phyloP scores from a whole-genome alignment of 2,888 invertebrate species.

The Andrena bicolor region DNA sequence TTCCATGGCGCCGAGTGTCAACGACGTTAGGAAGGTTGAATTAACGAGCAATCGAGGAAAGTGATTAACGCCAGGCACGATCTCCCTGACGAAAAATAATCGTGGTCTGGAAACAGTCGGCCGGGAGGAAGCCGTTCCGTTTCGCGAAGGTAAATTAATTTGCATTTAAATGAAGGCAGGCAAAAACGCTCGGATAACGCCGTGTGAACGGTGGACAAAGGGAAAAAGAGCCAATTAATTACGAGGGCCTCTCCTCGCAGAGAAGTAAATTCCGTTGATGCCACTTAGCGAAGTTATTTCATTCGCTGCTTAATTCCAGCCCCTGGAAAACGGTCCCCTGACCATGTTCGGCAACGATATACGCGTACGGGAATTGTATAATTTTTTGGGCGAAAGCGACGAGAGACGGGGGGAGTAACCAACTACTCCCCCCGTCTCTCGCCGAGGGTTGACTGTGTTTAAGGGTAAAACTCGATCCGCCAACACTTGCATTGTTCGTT shows the following conservation, averaged over 20 bases:
- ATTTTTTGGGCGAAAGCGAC: background rate
- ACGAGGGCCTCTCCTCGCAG: slow-evolving; percentile 33
- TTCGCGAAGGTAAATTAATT: slow-evolving; percentile 70
- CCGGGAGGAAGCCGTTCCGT: slow-evolving; percentile 37
- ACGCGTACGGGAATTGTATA: background rate
- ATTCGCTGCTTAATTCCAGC: slow-evolving; percentile 32
- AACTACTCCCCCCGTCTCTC: too few species aligned
- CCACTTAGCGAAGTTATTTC: slow-evolving; percentile 31
- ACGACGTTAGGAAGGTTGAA: slow-evolving; percentile 19
- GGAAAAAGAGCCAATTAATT: slow-evolving; percentile 61
- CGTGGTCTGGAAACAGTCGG: slow-evolving; percentile 28
- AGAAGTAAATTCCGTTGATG: slow-evolving; percentile 47
- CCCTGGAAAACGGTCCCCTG: background rate
- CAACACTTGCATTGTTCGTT: slow-evolving; percentile 40
- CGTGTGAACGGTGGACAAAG: slow-evolving; percentile 60
- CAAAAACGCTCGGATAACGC: slow-evolving; percentile 51
- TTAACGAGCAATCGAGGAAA: slow-evolving; percentile 32
- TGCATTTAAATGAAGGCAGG: slow-evolving; percentile 72
- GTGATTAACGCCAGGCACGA: slow-evolving; percentile 17
- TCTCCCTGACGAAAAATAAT: slow-evolving; percentile 54
- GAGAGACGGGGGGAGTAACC: background rate
- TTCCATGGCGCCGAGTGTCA: background rate
- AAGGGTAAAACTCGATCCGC: slow-evolving; percentile 53
- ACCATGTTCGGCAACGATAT: background rate
- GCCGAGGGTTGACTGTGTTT: slow-evolving; percentile 26